Conservation (phyloP, 2,797 vertebrate species). For the Glyptemys insculpta region DNA sequence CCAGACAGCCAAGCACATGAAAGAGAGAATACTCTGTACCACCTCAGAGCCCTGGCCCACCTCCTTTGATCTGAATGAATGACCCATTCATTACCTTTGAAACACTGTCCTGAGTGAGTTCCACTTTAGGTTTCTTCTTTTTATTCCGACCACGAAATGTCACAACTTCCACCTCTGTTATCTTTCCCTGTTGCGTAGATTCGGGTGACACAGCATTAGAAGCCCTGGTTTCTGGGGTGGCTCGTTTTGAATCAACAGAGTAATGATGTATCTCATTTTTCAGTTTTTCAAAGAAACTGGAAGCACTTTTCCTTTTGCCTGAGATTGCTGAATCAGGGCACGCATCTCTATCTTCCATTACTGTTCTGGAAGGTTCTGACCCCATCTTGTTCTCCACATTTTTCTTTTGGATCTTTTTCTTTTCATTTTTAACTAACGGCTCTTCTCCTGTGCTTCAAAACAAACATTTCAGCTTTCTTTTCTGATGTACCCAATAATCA, state of each 20-base stretch:
- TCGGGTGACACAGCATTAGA: not conserved
- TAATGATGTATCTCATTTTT: constrained; percentile 47
- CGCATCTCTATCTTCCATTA: not conserved
- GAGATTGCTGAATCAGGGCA: not conserved
- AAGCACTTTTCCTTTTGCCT: constrained; percentile 34
- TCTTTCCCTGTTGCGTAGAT: not conserved
- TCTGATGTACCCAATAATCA: not conserved
- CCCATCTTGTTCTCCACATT: constrained; percentile 1
- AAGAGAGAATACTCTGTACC: not conserved
- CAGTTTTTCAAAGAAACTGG: constrained; percentile 70
- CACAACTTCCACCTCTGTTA: constrained; percentile 82
- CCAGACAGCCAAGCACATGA: not conserved
- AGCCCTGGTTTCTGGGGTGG: not conserved
- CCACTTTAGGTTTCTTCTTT: constrained; percentile 71
- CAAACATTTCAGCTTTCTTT: not conserved
- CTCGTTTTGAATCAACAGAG: not conserved
- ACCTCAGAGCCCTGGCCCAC: not conserved
- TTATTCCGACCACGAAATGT: constrained; percentile 83
- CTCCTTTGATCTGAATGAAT: not conserved
- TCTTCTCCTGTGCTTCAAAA: constrained; percentile 78
- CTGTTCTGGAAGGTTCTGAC: not conserved
- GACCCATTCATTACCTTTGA: constrained; percentile 69
- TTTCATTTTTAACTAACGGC: constrained; percentile 53
- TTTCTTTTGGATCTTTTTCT: constrained; percentile 64
- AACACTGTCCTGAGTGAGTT: not conserved